Evolutionary conservation across 2,113 vertebrate genomes (phyloP).

Genomic region (Eurypyga helias): DNA sequence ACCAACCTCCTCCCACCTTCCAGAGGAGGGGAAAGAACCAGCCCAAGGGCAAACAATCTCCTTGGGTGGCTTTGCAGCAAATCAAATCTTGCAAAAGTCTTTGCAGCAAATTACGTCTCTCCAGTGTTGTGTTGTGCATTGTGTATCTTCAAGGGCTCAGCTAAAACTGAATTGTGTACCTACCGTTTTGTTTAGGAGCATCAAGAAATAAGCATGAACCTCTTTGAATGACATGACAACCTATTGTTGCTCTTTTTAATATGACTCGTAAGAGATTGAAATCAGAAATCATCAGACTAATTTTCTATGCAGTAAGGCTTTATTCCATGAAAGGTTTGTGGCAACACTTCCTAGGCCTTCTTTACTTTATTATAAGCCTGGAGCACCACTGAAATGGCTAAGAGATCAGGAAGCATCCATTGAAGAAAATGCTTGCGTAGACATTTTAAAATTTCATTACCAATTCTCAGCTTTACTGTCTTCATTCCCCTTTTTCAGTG

Average conservation of each 20-base stretch:
- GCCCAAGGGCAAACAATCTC: neutral
- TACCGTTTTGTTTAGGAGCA: neutral
- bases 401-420: neutral
- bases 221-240: neutral
- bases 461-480: neutral
- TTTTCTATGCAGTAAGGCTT: neutral
- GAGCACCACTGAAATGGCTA: neutral
- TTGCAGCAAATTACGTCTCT: neutral
- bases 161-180: neutral
- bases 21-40: neutral
- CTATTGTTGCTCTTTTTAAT: neutral
- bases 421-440: neutral
- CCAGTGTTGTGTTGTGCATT: neutral
- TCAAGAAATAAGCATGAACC: neutral
- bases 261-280: neutral
- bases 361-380: neutral
- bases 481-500: neutral
- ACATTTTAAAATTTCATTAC: neutral
- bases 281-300: neutral
- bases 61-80: constrained; percentile 12
- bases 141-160: neutral
- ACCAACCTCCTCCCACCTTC: neutral
- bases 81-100: neutral
- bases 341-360: neutral
- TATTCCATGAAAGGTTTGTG: neutral